Conservation (phyloP, 2,888 invertebrate species). For the Mythimna impura region DNA sequence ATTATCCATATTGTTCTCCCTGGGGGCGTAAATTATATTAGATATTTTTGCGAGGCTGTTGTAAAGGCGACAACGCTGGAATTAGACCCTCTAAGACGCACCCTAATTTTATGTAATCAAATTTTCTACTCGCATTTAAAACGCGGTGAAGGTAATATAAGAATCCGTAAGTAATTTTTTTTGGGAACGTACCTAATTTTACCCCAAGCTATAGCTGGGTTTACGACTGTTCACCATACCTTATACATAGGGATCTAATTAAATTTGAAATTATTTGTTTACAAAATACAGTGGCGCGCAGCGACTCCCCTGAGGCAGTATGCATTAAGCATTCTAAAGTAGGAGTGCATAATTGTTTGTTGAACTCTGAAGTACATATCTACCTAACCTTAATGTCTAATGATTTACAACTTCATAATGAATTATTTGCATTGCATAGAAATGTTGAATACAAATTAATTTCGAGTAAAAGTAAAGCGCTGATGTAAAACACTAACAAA, state of each 20-base stretch:
- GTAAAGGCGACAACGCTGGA: conserved; percentile 78
- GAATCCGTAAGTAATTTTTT: conserved; percentile 44
- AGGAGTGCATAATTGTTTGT: conserved; percentile 7
- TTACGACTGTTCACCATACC: conserved; percentile 16
- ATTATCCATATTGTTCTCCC: conserved; percentile 79
- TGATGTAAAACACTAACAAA: conserved; percentile 17
- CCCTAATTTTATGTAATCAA: conserved; percentile 81
- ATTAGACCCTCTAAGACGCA: conserved; percentile 78
- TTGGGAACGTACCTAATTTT: conserved; percentile 10
- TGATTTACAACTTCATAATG: neutral
- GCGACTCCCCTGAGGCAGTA: neutral
- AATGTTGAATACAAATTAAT: neutral
- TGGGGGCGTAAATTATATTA: conserved; percentile 75
- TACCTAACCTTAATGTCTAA: neutral
- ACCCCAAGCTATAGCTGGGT: conserved; percentile 21
- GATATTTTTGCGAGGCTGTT: conserved; percentile 78
- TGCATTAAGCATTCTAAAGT: neutral
- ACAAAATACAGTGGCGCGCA: conserved; percentile 12
- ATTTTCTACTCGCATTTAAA: conserved; percentile 77
- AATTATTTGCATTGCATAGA: conserved; percentile 2
- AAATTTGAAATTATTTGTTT: conserved; percentile 31
- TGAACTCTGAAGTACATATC: neutral
- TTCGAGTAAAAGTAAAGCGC: neutral
- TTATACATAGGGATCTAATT: conserved; percentile 33
- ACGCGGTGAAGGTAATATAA: conserved; percentile 66